phyloP scores from a whole-genome alignment of 2,888 invertebrate species.

The Chymomyza caudatula region DNA sequence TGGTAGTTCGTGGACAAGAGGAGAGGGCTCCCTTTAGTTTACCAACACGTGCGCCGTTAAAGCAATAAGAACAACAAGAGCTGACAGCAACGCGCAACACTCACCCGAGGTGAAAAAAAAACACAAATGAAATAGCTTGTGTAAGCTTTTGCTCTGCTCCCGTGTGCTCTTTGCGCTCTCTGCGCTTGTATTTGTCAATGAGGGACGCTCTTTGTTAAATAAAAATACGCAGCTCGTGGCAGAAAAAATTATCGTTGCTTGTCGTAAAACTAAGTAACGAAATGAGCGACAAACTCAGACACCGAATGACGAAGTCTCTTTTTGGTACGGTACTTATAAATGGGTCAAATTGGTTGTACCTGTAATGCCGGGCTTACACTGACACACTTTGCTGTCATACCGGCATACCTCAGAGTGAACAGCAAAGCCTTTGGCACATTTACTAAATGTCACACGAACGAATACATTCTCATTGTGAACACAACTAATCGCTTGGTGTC shows the following conservation, averaged over 20 bases:
- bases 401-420: no score
- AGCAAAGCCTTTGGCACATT: no score
- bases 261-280: background rate
- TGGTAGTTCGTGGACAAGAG: slow-evolving; percentile 21
- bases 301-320: slow-evolving; percentile 50
- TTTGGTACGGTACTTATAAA: background rate
- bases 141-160: slow-evolving; percentile 35
- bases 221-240: slow-evolving; percentile 45
- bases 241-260: slow-evolving; percentile 54
- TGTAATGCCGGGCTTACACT: no score
- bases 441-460: no score
- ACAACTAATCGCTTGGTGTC: no score
- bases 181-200: background rate
- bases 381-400: no score
- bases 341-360: background rate
- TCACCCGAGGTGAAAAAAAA: background rate
- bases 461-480: no score
- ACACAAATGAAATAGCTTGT: slow-evolving; percentile 36
- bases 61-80: slow-evolving; percentile 56
- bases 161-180: slow-evolving; percentile 5
- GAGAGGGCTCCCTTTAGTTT: slow-evolving; percentile 45
- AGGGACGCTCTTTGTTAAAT: background rate
- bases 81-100: slow-evolving; percentile 11
- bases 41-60: slow-evolving; percentile 64
- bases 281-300: slow-evolving; percentile 22